Evolutionary conservation across 35 echinoderm and acorn worm genomes (phyloP).

Genomic region (Chiridota heheva): DNA sequence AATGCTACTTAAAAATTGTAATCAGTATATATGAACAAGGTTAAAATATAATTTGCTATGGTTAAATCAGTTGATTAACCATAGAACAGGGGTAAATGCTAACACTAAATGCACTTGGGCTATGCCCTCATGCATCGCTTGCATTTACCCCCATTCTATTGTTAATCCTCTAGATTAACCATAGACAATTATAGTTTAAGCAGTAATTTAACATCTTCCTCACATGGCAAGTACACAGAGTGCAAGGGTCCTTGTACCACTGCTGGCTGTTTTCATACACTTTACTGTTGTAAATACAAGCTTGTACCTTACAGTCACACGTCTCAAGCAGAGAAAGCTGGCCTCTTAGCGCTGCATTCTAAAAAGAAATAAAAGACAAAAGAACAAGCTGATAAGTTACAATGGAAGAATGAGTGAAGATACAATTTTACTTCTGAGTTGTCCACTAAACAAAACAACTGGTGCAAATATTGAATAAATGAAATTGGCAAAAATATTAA

Average conservation of each 20-base stretch:
- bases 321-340: constrained; percentile 20
- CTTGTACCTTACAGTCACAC: constrained; percentile 36
- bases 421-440: background rate
- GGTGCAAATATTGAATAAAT: background rate
- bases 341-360: background rate
- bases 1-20: no score
- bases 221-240: constrained; percentile 33
- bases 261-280: constrained; percentile 29
- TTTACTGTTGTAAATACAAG: constrained; percentile 38
- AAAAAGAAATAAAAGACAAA: background rate
- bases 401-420: background rate
- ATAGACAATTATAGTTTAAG: no score
- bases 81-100: no score
- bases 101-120: no score
- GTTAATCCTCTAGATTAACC: no score
- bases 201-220: no score
- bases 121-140: no score
- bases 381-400: background rate
- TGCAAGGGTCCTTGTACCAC: constrained; percentile 50
- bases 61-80: no score
- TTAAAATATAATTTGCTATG: no score
- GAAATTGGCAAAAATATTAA: background rate
- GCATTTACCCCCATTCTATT: no score
- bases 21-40: no score
- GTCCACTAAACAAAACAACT: background rate